Evolutionary conservation across 2,888 invertebrate genomes (phyloP).

Genomic region (Hecatera dysodea): DNA sequence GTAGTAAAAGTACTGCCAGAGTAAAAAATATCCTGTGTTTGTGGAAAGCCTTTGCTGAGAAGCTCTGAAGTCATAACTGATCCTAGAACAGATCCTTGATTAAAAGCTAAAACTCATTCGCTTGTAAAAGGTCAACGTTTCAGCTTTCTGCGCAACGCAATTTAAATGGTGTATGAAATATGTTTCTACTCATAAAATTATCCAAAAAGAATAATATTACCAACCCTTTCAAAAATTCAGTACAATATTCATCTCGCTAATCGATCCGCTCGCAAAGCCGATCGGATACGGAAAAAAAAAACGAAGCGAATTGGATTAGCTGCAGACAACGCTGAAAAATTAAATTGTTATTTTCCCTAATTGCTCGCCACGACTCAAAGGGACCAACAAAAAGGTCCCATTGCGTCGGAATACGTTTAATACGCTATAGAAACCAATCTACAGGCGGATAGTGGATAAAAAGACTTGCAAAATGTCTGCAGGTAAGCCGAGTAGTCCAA

Average conservation of each 20-base stretch:
- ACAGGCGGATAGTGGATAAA: conserved; percentile 65
- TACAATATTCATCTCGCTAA: conserved; percentile 75
- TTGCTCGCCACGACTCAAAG: conserved; percentile 75
- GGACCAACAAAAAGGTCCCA: conserved; percentile 71
- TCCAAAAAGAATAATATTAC: conserved; percentile 35
- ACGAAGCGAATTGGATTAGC: conserved; percentile 71
- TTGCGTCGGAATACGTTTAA: conserved; percentile 71
- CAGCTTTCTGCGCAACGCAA: too few relatives aligned
- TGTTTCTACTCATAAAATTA: conserved; percentile 21
- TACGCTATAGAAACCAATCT: conserved; percentile 79
- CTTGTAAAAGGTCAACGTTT: not conserved
- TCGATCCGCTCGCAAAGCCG: conserved; percentile 70
- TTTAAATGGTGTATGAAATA: conserved; percentile 10
- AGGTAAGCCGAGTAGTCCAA: conserved; percentile 87
- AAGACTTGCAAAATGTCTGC: conserved; percentile 80
- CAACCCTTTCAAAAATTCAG: conserved; percentile 69
- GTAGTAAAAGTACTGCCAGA: too few relatives aligned
- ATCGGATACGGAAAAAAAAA: conserved; percentile 65
- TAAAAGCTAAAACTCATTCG: not conserved
- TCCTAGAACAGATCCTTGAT: not conserved
- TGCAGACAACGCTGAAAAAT: conserved; percentile 69
- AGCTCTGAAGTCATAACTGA: not conserved
- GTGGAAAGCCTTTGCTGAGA: not conserved
- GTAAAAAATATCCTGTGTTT: too few relatives aligned
- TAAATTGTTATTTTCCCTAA: conserved; percentile 83